phyloP scores from a whole-genome alignment of 53 echinoderm and acorn worm species.

The Temnopleurus reevesii region DNA sequence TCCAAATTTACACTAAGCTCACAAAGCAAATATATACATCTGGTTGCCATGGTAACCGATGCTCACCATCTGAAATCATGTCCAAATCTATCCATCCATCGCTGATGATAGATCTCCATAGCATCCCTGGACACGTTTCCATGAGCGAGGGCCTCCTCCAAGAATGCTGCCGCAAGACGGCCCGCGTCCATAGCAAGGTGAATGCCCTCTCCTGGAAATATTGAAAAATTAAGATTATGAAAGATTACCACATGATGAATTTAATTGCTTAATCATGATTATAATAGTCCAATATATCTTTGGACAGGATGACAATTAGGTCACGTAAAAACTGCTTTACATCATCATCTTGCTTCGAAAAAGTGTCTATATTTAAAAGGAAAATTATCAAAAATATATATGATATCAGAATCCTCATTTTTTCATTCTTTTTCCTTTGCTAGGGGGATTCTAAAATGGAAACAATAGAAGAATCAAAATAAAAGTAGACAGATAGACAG shows the following conservation, averaged over 20 bases:
- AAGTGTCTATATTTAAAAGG: too few relatives aligned
- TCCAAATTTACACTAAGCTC: neutral
- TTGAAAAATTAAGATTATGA: neutral
- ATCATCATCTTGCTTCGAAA: too few relatives aligned
- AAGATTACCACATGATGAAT: neutral
- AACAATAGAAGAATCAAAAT: too few relatives aligned
- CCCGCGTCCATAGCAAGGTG: conserved; percentile 60
- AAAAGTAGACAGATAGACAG: neutral
- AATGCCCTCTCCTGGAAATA: conserved; percentile 48
- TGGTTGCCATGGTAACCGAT: neutral
- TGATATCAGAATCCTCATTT: too few relatives aligned
- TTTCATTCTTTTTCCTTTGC: too few relatives aligned
- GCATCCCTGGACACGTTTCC: conserved; percentile 54
- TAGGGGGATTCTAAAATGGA: too few relatives aligned
- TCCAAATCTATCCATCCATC: conserved; percentile 63
- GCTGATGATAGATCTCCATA: conserved; percentile 56
- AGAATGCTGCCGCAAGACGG: conserved; percentile 54
- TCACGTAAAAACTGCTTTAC: too few relatives aligned
- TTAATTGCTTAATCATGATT: too few relatives aligned
- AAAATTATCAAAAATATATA: too few relatives aligned
- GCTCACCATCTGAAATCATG: conserved; percentile 54
- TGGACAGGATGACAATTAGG: too few relatives aligned
- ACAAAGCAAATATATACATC: neutral
- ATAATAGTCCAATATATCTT: too few relatives aligned
- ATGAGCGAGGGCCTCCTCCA: conserved; percentile 41